A percentile compares a stretch with the other conserved stretches of the same genome.
These are phyloP conservation scores for Nomada ferruginata DNA, from an alignment of 2,888 invertebrate genomes.

Conservation along the genomic window DNA sequence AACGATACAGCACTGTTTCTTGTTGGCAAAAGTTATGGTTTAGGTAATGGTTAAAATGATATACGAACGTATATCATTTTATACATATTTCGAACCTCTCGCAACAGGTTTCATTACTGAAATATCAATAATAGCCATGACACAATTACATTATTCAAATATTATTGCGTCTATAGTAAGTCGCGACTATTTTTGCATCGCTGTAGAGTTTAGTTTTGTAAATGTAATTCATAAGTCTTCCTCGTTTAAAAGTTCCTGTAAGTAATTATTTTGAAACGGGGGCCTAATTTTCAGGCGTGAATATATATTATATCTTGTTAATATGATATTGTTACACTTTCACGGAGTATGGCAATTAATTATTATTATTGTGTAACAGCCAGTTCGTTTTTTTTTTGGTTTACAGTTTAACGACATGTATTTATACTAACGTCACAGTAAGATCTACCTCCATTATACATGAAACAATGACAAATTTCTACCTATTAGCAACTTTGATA, in stretches of 20 bases:
- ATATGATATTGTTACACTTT: background rate
- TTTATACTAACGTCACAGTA: background rate
- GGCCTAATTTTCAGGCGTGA: background rate
- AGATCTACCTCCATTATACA: conserved; percentile 30
- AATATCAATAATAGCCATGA: background rate
- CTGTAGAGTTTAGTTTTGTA: conserved; percentile 12
- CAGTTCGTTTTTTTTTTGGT: background rate
- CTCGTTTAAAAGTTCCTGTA: conserved; percentile 47
- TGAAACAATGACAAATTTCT: conserved; percentile 11
- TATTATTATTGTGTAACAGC: background rate
- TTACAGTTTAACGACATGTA: background rate
- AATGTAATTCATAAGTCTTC: conserved; percentile 28
- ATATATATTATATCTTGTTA: background rate
- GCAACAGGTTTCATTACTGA: background rate
- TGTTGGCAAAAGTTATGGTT: background rate
- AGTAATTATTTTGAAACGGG: conserved; percentile 8
- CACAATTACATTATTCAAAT: background rate
- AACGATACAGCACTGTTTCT: conserved; percentile 10
- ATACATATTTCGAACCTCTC: background rate
- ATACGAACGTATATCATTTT: conserved; percentile 4
- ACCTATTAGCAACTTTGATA: conserved; percentile 4
- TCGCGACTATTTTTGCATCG: conserved; percentile 2
- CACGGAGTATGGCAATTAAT: background rate
- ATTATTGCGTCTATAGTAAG: background rate
- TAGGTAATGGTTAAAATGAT: conserved; percentile 4